Base-by-base conservation (phyloP, 2,888 invertebrate genomes). In the Listrodromus nycthemerus region DNA sequence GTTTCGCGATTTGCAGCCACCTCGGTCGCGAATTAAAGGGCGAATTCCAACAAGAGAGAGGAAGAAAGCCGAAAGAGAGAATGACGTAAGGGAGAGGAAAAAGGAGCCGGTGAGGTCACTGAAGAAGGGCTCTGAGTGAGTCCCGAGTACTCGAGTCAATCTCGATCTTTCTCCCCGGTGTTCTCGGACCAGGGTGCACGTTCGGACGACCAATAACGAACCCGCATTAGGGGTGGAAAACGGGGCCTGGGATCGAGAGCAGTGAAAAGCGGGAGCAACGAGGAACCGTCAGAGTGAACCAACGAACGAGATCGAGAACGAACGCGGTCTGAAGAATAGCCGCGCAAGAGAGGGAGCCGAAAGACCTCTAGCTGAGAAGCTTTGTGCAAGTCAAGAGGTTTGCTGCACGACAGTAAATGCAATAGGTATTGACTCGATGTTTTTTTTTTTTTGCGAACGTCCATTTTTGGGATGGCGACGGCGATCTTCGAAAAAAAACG, bases 161-260 rank as follows among this genome's bases (percentile, higher is more conserved):
- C 91, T 88, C 85, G 84, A 89, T 89, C 89, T 89, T 83, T 83
- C 77, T 48, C 69, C 33, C 67, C 48, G 63, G 45, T 30, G n/a
- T 24, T 24, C 45, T 1, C 61, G 27, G 69, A 19, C 48, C 70
- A 78, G 70, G 84, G 87, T 84, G 86, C 86, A 88, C 88, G 88
- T 89, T 85, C 87, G 86, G 88, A 88, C 85, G 81, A 88, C 87
- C 89, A 90, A 91, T 91, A 92, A 92, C 91, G 90, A 92, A 90
- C 92, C 91, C 91, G 91, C 91, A 91, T 91, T 90, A 89, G 88
- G 91, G 91, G 89, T 88, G 76, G 87, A 87, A 76, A 80, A 80
- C 78, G 37, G 69, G 67, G 65, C 50, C 69, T 69, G 52, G 69
- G 24, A 63, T 86, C 85, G 80, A 50, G 78, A 77, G 65, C 41